phyloP scores from a whole-genome alignment of 2,888 invertebrate genomes.

The Agrochola macilenta region DNA sequence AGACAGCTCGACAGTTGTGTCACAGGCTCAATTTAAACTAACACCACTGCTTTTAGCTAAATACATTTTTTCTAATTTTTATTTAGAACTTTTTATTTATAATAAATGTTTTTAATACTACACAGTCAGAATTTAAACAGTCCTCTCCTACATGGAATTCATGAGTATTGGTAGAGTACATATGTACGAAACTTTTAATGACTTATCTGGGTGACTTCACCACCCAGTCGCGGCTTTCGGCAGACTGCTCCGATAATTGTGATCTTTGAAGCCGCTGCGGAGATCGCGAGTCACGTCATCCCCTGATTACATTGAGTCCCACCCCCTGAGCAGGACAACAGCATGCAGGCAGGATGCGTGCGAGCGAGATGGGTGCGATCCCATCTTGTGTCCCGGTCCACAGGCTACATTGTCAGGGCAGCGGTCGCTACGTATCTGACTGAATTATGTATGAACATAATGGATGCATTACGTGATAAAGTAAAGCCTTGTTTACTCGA shows the following conservation, averaged over 20 bases:
- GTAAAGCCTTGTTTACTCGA: constrained; percentile 63
- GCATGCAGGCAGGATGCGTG: constrained; percentile 59
- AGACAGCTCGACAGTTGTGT: constrained; percentile 84
- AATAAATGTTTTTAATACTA: constrained; percentile 16
- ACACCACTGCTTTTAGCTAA: constrained; percentile 49
- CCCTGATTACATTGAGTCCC: constrained; percentile 90
- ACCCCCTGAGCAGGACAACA: constrained; percentile 85
- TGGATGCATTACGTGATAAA: constrained; percentile 71
- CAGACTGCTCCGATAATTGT: constrained; percentile 90
- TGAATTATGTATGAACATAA: constrained; percentile 82
- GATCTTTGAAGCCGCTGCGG: constrained; percentile 89
- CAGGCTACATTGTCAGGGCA: constrained; percentile 90
- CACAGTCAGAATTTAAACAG: constrained; percentile 29
- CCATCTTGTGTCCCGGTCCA: constrained; percentile 92
- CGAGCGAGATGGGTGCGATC: constrained; percentile 86
- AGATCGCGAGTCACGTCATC: constrained; percentile 91
- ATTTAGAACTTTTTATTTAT: constrained; percentile 40
- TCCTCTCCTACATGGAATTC: constrained; percentile 22
- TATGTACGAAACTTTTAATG: constrained; percentile 76
- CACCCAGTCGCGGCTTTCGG: constrained; percentile 88
- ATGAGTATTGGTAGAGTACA: constrained; percentile 58
- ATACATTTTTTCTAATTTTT: constrained; percentile 58
- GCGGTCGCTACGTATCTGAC: constrained; percentile 83
- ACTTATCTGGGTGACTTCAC: constrained; percentile 86
- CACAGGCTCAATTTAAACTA: constrained; percentile 48